Conservation (phyloP, 1,140 invertebrate species). For the Rhizoglyphus robini region DNA sequence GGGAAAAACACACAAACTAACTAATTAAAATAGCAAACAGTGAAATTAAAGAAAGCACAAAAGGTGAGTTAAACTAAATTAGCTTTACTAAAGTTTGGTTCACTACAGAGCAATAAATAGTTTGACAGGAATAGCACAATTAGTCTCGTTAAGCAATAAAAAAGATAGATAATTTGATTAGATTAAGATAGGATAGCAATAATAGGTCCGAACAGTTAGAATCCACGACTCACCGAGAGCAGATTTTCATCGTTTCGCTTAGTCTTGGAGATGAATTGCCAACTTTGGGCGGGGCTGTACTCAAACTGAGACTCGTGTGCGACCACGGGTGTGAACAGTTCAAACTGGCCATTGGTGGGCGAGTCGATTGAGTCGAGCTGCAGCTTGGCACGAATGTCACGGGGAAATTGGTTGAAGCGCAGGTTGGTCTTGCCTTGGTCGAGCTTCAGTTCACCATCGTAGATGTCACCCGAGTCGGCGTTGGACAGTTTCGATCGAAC, state of each 20-base stretch:
- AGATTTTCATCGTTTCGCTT: neutral
- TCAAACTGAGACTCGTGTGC: neutral
- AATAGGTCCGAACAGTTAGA: neutral
- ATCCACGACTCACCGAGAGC: neutral
- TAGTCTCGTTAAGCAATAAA: too few species aligned
- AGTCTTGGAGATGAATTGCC: neutral
- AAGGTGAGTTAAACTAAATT: too few species aligned
- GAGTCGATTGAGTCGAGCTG: neutral
- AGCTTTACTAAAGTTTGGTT: too few species aligned
- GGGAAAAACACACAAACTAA: too few species aligned
- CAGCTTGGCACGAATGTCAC: neutral
- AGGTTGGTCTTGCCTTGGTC: neutral
- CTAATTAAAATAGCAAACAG: too few species aligned
- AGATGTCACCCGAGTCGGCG: neutral
- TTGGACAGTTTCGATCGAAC: neutral
- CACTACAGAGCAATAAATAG: too few species aligned
- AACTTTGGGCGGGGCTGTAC: neutral
- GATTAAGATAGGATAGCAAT: too few species aligned
- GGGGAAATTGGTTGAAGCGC: neutral
- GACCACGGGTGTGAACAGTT: neutral
- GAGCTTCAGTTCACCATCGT: neutral
- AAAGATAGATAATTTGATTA: too few species aligned
- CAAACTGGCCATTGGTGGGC: neutral
- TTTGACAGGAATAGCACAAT: too few species aligned
- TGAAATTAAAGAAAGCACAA: too few species aligned